Evolutionary conservation across 2,113 vertebrate genomes (phyloP).

Genomic region (Casuarius casuarius): DNA sequence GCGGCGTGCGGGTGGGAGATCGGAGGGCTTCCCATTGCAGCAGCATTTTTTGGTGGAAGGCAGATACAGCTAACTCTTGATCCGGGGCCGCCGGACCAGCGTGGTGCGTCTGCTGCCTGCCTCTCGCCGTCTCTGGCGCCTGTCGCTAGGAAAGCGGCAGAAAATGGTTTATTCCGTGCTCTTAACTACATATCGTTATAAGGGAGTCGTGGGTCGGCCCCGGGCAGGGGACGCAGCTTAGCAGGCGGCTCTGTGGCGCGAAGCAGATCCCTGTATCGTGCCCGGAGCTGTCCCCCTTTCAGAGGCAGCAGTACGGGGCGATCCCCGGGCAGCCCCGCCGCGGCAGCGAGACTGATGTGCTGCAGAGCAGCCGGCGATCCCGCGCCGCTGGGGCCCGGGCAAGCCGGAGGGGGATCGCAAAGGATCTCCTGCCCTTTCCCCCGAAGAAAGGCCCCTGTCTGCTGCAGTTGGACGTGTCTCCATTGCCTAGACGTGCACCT

Average conservation of each 20-base stretch:
- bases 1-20: conserved; percentile 35
- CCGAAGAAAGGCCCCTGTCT: not conserved
- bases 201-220: not conserved
- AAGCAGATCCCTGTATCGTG: not conserved
- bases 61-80: not conserved
- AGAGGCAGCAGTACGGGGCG: not conserved
- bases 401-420: not conserved
- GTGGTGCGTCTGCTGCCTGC: not conserved
- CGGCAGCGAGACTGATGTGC: not conserved
- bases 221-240: not conserved
- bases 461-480: not conserved
- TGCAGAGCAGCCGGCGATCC: not conserved
- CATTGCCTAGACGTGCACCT: not conserved
- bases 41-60: conserved; percentile 18
- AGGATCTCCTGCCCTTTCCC: not conserved
- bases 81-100: accelerated
- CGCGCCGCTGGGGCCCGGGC: not conserved
- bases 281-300: not conserved
- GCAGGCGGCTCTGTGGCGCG: not conserved
- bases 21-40: conserved; percentile 18
- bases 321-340: not conserved
- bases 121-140: accelerated
- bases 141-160: not conserved
- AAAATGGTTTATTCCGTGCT: not conserved
- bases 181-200: not conserved